Conservation (phyloP, 1,140 invertebrate species). For the Heterodera schachtii region DNA sequence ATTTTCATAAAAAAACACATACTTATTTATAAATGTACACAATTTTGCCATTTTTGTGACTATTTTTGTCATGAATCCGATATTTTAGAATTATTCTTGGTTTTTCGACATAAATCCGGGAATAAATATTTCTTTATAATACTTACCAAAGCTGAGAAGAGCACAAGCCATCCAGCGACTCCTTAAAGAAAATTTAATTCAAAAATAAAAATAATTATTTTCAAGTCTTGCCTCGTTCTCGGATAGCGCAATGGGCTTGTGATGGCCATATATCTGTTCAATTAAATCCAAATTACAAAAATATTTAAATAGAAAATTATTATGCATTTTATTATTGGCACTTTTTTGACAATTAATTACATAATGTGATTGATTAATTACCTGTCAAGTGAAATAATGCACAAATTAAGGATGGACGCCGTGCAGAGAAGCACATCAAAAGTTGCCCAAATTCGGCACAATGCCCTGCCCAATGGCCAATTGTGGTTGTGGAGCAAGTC, state of each 20-base stretch:
- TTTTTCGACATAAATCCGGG: no score
- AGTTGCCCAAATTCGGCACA: constrained; percentile 70
- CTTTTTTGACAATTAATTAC: background rate
- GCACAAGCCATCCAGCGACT: constrained; percentile 61
- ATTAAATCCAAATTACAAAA: background rate
- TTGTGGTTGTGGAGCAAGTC: constrained; percentile 62
- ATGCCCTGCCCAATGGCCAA: constrained; percentile 68
- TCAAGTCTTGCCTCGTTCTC: constrained; percentile 63
- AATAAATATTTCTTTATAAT: background rate
- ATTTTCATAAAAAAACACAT: no score
- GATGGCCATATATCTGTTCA: constrained; percentile 68
- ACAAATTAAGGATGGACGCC: constrained; percentile 70
- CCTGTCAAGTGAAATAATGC: constrained; percentile 70
- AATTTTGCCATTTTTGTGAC: constrained; percentile 5
- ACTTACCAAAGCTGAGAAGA: constrained; percentile 44
- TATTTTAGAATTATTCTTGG: no score
- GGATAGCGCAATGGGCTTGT: constrained; percentile 70
- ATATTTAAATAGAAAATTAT: background rate
- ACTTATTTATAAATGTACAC: no score
- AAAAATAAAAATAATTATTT: background rate
- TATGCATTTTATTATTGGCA: no score
- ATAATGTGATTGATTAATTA: background rate
- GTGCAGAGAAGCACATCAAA: constrained; percentile 70
- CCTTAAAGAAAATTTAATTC: constrained; percentile 43
- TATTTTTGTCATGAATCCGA: no score